Evolutionary conservation across 2,797 vertebrate species (phyloP), one percentile per base, ranked within the genome.

Genomic region (Mergus octosetaceus): DNA sequence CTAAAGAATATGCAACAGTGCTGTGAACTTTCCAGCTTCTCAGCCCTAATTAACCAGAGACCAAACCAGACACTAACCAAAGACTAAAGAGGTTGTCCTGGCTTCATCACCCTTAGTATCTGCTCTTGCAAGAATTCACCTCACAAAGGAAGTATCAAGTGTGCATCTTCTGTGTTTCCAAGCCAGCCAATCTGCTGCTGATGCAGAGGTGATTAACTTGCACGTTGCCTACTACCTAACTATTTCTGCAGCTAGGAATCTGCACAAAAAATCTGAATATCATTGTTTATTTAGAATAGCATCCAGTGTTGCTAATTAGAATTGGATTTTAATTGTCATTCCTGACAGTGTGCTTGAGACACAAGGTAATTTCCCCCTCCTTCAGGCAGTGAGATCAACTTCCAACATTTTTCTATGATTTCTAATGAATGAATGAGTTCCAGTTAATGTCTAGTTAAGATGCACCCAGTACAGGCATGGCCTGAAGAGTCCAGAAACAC

Each of bases 301-400:
- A 83, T 77, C 49, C 80, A 72, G 34, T 53, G 19, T 47, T 71
- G 27, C 57, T 90, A 95, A 88, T 90, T 89, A 71, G 32, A 86
- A 91, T 89, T 94, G 68, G 28, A 62, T 74, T 96, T 68, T 90
- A 79, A 90, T 89, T 85, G 65, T 64, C 41, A 75, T 71, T 95
- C 49, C 82, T 87, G 76, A 54, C 32, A 32, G 27, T 2, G 4
- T 76, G 36, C 60, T 79, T 73, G 84, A 93, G 38, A 64, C 13
- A 49, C 0, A 1, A 22, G 32, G 47, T 87, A 49, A 89, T 87
- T 86, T 88, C 82, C 41, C 53, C 7, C 36, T 94, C 27, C 71
- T 95, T 85, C 62, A 85, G 74, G 75, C 81, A 87, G 13, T 18
- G 18, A 89, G 72, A 87, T 82, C 81, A 87, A 45, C 71, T 87